Percentiles rank a stretch among this genome's conserved stretches.
These are phyloP conservation scores for Oriolus oriolus DNA, from an alignment of 2,113 vertebrate species.

Conservation along the genomic window DNA sequence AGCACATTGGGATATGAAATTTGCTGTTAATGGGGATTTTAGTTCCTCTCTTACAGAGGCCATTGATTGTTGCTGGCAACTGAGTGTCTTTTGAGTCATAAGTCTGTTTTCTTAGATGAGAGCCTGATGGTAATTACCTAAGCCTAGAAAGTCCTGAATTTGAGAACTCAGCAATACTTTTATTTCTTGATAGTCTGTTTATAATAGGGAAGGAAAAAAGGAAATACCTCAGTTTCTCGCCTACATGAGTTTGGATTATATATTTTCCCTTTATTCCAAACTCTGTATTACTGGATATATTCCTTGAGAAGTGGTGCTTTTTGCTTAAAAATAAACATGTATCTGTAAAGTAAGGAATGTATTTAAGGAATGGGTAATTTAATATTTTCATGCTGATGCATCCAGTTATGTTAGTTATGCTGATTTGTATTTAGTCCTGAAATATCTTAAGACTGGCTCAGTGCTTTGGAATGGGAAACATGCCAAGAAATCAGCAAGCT, in stretches of 20 bases:
- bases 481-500: neutral
- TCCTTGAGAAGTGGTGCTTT: neutral
- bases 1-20: neutral
- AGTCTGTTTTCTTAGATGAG: neutral
- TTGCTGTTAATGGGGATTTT: neutral
- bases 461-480: neutral
- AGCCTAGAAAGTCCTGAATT: neutral
- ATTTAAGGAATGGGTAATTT: neutral
- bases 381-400: neutral
- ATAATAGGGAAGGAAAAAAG: neutral
- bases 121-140: neutral
- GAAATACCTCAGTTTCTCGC: neutral
- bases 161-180: neutral
- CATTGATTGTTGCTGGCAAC: neutral
- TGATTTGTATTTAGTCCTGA: neutral
- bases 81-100: neutral
- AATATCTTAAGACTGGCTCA: neutral
- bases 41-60: neutral
- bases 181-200: neutral
- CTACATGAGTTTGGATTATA: neutral
- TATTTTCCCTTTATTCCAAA: neutral
- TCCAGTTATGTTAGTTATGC: neutral
- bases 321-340: neutral
- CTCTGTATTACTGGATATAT: neutral
- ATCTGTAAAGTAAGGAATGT: neutral